phyloP scores from a whole-genome alignment of 2,113 vertebrate genomes.

The Tyto alba region DNA sequence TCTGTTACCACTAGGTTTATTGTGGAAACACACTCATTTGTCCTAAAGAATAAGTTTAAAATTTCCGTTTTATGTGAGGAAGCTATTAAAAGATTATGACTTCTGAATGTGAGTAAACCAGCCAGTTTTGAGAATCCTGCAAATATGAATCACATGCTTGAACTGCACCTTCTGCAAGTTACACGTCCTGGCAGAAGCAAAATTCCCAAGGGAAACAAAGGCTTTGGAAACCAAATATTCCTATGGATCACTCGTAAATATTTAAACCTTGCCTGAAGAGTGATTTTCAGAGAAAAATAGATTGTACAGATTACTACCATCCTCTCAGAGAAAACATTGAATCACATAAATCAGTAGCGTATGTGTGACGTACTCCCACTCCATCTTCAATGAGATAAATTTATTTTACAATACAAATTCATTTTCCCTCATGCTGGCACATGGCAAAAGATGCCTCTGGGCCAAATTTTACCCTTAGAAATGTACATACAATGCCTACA shows the following conservation, averaged over 20 bases:
- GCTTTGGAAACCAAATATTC: neutral
- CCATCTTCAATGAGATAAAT: neutral
- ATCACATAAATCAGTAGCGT: neutral
- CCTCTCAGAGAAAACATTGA: neutral
- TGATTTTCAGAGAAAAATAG: conserved; percentile 16
- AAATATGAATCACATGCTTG: neutral
- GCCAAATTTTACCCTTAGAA: neutral
- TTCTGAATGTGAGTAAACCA: neutral
- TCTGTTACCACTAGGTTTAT: neutral
- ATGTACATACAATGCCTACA: neutral
- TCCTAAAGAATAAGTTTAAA: neutral
- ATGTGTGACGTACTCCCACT: neutral
- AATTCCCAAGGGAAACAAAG: neutral
- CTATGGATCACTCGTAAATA: neutral
- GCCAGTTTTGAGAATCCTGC: neutral
- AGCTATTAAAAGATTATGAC: neutral
- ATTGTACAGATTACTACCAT: neutral
- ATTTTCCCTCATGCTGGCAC: neutral
- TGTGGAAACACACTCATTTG: neutral
- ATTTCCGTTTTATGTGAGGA: neutral
- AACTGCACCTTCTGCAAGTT: neutral
- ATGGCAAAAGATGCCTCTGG: neutral
- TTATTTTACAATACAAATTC: neutral
- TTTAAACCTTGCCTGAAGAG: conserved; percentile 11
- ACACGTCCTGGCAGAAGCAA: neutral